Conservation (phyloP, 2,797 vertebrate genomes). For the Menidia menidia region DNA sequence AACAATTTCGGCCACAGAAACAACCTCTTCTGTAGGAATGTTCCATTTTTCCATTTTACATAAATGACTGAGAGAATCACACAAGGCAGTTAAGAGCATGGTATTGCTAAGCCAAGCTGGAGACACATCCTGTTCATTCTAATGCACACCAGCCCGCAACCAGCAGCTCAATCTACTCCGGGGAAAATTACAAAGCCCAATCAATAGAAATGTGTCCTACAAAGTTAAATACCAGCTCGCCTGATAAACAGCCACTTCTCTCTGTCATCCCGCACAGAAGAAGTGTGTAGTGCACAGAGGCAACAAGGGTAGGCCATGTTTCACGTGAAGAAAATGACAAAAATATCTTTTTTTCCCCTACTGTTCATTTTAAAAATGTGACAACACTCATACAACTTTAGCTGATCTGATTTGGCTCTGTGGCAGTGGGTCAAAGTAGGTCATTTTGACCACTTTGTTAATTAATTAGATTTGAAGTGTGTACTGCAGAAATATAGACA, state of each 20-base stretch:
- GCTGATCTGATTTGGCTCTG: background rate
- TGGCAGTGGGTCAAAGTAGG: background rate
- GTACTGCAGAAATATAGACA: background rate
- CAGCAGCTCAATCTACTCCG: constrained; percentile 64
- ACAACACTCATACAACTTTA: constrained; percentile 6
- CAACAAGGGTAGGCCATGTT: constrained; percentile 9
- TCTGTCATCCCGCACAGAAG: constrained; percentile 50
- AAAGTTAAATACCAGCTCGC: constrained; percentile 71
- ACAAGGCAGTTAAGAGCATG: constrained; percentile 13
- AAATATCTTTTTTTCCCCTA: constrained; percentile 18
- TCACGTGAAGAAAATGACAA: constrained; percentile 32
- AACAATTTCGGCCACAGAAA: background rate
- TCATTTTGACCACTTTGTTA: constrained; percentile 5
- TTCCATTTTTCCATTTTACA: constrained; percentile 18
- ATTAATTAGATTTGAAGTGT: background rate
- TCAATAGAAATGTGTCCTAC: constrained; percentile 75
- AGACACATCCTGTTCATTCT: constrained; percentile 61
- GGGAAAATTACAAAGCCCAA: constrained; percentile 76
- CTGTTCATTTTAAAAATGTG: background rate
- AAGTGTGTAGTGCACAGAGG: constrained; percentile 55
- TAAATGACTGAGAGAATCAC: constrained; percentile 33
- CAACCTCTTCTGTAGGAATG: constrained; percentile 32
- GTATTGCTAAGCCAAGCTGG: constrained; percentile 49
- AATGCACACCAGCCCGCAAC: constrained; percentile 57
- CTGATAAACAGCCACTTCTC: constrained; percentile 71